phyloP scores from a whole-genome alignment of 2,797 vertebrate genomes.

The Neopelma chrysocephalum region DNA sequence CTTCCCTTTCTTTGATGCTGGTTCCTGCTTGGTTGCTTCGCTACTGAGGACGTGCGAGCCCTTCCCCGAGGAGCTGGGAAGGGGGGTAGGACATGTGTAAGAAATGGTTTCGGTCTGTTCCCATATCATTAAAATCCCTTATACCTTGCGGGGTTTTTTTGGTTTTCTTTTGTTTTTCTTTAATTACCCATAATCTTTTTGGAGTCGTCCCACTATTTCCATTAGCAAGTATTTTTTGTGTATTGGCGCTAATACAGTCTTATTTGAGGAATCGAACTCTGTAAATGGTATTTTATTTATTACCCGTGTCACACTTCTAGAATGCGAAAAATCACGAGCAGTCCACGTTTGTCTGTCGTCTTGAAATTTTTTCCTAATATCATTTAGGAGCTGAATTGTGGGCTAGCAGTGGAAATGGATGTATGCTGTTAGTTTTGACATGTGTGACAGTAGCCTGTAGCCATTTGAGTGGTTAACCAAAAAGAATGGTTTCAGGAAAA shows the following conservation, averaged over 20 bases:
- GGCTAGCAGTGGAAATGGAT: not conserved
- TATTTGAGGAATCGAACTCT: not conserved
- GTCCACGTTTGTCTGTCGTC: not conserved
- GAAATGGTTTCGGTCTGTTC: not conserved
- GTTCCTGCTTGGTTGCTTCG: slow-evolving; percentile 26
- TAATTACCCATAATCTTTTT: not conserved
- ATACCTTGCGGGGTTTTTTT: not conserved
- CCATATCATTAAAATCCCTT: not conserved
- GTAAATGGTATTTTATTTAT: not conserved
- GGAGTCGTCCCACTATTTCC: not conserved
- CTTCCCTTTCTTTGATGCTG: slow-evolving; percentile 28
- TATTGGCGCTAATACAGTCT: not conserved
- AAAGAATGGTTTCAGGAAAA: not conserved
- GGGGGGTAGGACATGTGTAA: not conserved
- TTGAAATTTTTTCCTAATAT: not conserved
- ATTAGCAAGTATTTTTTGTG: not conserved
- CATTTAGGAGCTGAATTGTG: not conserved
- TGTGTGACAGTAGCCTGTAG: slow-evolving; percentile 27
- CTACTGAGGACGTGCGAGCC: slow-evolving; percentile 17
- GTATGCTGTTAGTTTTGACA: not conserved
- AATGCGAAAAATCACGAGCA: not conserved
- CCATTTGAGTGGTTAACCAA: not conserved
- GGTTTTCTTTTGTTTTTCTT: not conserved
- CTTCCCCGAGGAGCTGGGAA: not conserved
- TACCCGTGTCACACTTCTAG: not conserved